Base-by-base conservation (phyloP, 2,888 invertebrate genomes). In the Dromius quadrimaculatus region DNA sequence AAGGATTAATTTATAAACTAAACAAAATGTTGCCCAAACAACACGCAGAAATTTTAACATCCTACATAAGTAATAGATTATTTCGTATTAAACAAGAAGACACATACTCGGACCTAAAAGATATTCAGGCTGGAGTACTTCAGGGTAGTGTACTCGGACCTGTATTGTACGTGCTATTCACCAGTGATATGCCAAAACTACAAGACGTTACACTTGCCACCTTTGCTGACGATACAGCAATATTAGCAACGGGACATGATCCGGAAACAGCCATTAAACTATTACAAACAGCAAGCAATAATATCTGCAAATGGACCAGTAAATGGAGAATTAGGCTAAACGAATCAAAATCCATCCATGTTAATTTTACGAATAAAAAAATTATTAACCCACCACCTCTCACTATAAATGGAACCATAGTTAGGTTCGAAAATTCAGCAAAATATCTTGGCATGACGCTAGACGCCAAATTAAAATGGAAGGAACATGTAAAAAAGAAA, bases 291-390 rank as follows among this genome's bases (percentile, higher is more conserved):
- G 50, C 47, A 4, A 32, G 64, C 47, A 43, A 72, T 38, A 45
- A 32, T 23, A 47, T 70, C 32, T 62, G 36, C 2, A 41, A 43
- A 8, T 74, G 74, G 72, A 41, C 68, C 6, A 70, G 73, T 0
- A 73, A 71, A 62, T 75, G 75, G 73, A 23, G 71, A 8, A 74
- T 74, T 9, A 73, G 71, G 43, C 54, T 65, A 4, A 75, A 71
- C 17, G 71, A 73, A 36, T 47, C 45, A 0, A 74, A 76, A 68
- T 75, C 73, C 13, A 32, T 61, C 1, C 74, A 75, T 19, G 59
- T 74, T 32, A 75, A 73, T 5, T 75, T 75, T 61, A 72, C 74
- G 5, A 69, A 43, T n/a, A 71, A 28, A 28, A 28, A 28, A 28
- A 28, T 28, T 5, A n/a, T n/a, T n/a, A n/a, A n/a, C n/a, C n/a